phyloP scores from a whole-genome alignment of 2,113 vertebrate species.

The Hydropotes inermis region DNA sequence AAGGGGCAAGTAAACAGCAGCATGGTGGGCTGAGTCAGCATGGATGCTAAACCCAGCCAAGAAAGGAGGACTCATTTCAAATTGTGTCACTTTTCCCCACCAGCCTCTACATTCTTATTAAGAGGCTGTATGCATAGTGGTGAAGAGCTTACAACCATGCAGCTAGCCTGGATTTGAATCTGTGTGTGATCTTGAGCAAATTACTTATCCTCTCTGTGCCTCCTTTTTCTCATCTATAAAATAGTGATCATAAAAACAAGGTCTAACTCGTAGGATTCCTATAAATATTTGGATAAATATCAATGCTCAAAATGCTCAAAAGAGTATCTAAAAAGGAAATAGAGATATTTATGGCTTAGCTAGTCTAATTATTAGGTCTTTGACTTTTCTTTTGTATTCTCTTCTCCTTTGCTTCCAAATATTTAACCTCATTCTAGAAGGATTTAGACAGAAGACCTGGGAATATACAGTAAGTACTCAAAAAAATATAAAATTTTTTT shows the following conservation, averaged over 20 bases:
- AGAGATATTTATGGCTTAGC: background rate
- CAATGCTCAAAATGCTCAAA: background rate
- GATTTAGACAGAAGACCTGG: background rate
- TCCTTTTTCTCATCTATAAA: background rate
- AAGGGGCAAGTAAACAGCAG: background rate
- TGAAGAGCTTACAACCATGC: background rate
- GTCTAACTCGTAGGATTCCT: background rate
- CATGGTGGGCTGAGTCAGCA: background rate
- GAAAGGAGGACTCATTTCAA: background rate
- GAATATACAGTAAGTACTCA: background rate
- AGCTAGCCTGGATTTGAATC: background rate
- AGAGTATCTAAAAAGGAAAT: background rate
- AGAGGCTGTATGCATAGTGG: too few relatives aligned
- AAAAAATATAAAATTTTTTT: background rate
- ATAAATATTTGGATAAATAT: background rate
- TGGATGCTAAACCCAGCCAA: accelerated
- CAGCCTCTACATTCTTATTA: background rate
- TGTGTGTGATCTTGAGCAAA: background rate
- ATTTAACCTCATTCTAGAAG: background rate
- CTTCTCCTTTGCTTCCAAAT: background rate
- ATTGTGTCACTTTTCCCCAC: background rate
- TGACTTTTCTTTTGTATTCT: background rate
- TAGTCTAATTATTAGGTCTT: background rate
- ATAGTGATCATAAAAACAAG: background rate
- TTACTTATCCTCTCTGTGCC: background rate